phyloP scores from a whole-genome alignment of 2,888 invertebrate genomes.

The Pyrrhopygopsis socrates region DNA sequence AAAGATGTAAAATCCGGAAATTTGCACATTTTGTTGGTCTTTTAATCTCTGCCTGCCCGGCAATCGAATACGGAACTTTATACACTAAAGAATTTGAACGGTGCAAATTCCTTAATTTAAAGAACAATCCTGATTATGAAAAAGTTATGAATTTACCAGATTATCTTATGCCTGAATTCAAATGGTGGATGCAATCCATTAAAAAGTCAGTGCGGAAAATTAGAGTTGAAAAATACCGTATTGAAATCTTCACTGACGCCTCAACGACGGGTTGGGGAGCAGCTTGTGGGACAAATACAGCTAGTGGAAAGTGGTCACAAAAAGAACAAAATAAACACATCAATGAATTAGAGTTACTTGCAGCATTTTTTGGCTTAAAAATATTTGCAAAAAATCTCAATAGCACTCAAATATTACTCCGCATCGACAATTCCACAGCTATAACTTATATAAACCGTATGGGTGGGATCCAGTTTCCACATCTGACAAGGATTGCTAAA shows the following conservation, averaged over 20 bases:
- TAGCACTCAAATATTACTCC: not conserved
- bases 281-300: not conserved
- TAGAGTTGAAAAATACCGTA: no score
- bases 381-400: constrained; percentile 33
- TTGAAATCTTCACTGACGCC: no score
- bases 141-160: no score
- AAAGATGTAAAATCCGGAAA: constrained; percentile 45
- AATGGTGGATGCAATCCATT: no score
- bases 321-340: not conserved
- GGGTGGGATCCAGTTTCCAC: constrained; percentile 50
- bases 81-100: constrained; percentile 36
- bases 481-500: constrained; percentile 31
- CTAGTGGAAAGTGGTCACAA: not conserved
- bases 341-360: constrained; percentile 52
- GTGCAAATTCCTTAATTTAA: constrained; percentile 11
- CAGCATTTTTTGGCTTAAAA: constrained; percentile 57
- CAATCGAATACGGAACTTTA: constrained; percentile 26
- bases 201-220: no score
- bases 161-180: no score
- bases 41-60: not conserved
- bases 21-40: constrained; percentile 52
- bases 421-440: constrained; percentile 27
- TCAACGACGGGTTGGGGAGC: no score
- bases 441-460: constrained; percentile 60
- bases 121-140: constrained; percentile 4